Percentiles rank a stretch among this genome's conserved stretches.
Evolutionary conservation across 2,888 invertebrate genomes (phyloP).

Genomic region (Archips crataeganus): DNA sequence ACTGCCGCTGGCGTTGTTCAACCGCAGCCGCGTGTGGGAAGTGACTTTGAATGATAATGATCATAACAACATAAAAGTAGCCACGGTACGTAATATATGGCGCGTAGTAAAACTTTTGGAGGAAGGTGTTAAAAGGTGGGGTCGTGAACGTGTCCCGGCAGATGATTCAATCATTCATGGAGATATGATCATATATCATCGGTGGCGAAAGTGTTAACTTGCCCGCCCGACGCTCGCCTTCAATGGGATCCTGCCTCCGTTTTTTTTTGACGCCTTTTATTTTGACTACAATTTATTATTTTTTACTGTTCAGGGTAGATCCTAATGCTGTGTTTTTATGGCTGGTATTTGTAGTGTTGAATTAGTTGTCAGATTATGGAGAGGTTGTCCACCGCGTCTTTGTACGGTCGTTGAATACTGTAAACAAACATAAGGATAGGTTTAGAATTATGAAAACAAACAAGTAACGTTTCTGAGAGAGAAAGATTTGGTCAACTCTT

Average conservation of each 20-base stretch:
- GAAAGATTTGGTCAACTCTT: neutral
- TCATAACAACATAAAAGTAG: constrained; percentile 83
- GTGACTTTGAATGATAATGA: constrained; percentile 83
- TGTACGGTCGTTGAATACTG: constrained; percentile 48
- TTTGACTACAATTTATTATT: constrained; percentile 68
- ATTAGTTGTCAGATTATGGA: constrained; percentile 54
- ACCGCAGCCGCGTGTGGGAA: constrained; percentile 69
- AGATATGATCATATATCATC: constrained; percentile 83
- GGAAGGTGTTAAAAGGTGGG: constrained; percentile 83
- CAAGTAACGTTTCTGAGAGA: neutral
- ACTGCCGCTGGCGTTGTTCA: constrained; percentile 49
- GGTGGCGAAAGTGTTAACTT: constrained; percentile 79
- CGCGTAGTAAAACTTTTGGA: constrained; percentile 80
- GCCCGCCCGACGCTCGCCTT: constrained; percentile 60
- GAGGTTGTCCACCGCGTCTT: constrained; percentile 51
- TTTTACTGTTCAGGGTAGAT: constrained; percentile 55
- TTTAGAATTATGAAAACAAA: constrained; percentile 41
- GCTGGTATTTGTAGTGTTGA: constrained; percentile 54
- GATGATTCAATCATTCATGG: constrained; percentile 84
- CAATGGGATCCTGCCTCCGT: constrained; percentile 66
- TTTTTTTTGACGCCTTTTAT: constrained; percentile 63
- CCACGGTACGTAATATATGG: constrained; percentile 80
- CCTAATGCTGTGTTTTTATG: constrained; percentile 51
- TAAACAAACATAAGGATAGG: constrained; percentile 52
- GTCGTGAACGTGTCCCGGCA: constrained; percentile 78